Evolutionary conservation across 1,140 invertebrate genomes (phyloP), one percentile per base, ranked within the genome.

Genomic region (Rhopalosiphum maidis): DNA sequence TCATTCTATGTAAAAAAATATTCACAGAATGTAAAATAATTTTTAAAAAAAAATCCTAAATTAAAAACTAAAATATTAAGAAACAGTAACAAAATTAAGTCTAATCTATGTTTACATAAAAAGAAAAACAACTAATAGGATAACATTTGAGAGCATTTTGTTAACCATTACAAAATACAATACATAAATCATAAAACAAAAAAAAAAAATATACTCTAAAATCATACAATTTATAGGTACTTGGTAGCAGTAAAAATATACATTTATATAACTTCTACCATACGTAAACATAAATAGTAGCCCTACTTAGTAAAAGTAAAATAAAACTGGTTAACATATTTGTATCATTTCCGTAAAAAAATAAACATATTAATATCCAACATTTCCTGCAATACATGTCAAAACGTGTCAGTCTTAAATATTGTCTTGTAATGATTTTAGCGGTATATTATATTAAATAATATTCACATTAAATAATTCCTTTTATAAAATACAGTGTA

Each of bases 91-190:
- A 93, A 86, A 93, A 86, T 86, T 93, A 93, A 55, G 54, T 55
- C 82, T 93, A 85, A 86, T 93, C 77, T 54, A 55, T 85, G 35
- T 41, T 82, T 93, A 93, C 30, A 48, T 83, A 82, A 83, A 83
- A 48, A 92, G 51, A 86, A 93, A 93, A 93, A 93, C 91, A 93
- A 86, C 91, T 93, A 93, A 93, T 93, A 93, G 91, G 91, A 93
- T 86, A 93, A 85, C 54, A 55, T 85, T 92, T 46, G 77, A 54
- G 82, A 93, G 48, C 54, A 93, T 93, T 68, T 90, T 68, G 54
- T 68, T 90, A 89, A 89, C 22, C 8, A 41, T 54, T 41, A 89
- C 88, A 89, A 89, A 37, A 89, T 43, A 90, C 89, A 90, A 90
- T 51, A 21, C 11, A 60, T 23, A 55, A 90, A 35, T 55, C 35